These are phyloP conservation scores for Agrochola macilenta DNA, from an alignment of 2,888 invertebrate genomes.

Conservation along the genomic window DNA sequence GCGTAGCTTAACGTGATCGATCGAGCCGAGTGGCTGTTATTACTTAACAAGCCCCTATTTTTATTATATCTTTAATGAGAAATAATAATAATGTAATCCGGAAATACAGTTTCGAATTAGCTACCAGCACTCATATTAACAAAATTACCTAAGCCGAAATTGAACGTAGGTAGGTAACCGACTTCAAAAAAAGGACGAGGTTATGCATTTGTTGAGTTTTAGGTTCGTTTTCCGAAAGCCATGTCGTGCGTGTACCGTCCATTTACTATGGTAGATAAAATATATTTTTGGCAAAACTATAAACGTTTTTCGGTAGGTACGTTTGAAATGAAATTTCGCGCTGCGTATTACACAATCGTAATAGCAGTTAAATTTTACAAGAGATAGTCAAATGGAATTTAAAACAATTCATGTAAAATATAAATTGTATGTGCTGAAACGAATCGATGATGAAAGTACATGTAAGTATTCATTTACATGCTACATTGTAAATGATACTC, in stretches of 20 bases:
- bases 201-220: background rate
- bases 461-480: background rate
- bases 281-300: background rate
- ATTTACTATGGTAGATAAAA: background rate
- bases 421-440: conserved; percentile 6
- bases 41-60: too few species aligned
- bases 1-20: too few species aligned
- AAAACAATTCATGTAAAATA: conserved; percentile 13
- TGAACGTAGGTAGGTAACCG: background rate
- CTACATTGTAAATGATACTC: background rate
- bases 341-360: background rate
- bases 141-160: background rate
- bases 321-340: background rate
- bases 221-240: background rate
- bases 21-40: too few species aligned
- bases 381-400: conserved; percentile 7
- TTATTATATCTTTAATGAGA: background rate
- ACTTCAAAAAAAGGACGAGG: background rate
- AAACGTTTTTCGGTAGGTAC: background rate
- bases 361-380: conserved; percentile 25
- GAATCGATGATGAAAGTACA: background rate
- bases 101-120: background rate
- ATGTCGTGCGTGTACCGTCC: background rate
- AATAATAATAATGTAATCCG: background rate
- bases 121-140: background rate